Conservation (phyloP, 2,113 vertebrate genomes). For the Madoqua kirkii region DNA sequence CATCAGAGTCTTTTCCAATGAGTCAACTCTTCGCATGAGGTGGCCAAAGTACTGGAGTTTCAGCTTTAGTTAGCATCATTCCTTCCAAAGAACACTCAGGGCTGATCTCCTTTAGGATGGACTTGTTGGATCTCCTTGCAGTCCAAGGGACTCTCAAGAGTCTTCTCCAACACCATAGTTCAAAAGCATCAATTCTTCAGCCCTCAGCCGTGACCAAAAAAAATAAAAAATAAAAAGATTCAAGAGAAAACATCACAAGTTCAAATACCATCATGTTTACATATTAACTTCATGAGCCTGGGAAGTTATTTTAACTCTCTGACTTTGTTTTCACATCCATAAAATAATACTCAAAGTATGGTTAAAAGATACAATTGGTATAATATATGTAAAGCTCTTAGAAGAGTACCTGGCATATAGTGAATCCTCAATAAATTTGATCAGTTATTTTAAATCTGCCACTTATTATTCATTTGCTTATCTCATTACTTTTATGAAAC, state of each 20-base stretch:
- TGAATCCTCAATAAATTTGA: neutral
- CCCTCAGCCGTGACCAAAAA: neutral
- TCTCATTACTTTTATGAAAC: neutral
- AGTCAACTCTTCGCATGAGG: too few species aligned
- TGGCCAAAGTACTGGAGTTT: too few species aligned
- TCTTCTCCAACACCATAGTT: too few species aligned
- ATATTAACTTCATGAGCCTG: neutral
- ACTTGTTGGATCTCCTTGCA: too few species aligned
- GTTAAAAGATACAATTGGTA: neutral
- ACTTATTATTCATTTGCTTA: slow-evolving; percentile 18
- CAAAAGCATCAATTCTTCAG: too few species aligned
- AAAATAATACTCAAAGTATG: neutral
- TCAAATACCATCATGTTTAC: neutral
- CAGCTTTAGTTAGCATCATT: too few species aligned
- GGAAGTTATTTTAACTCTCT: neutral
- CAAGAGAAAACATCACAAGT: neutral
- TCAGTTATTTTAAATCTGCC: neutral
- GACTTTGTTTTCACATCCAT: neutral
- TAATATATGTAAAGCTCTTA: neutral
- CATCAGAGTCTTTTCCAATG: too few species aligned
- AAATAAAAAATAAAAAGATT: neutral
- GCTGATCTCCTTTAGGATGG: too few species aligned
- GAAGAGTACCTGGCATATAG: neutral
- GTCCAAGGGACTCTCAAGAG: too few species aligned
- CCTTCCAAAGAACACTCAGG: too few species aligned